Base-by-base conservation (phyloP, 64 coral and sea anemone genomes). In the Cladopsammia gracilis region DNA sequence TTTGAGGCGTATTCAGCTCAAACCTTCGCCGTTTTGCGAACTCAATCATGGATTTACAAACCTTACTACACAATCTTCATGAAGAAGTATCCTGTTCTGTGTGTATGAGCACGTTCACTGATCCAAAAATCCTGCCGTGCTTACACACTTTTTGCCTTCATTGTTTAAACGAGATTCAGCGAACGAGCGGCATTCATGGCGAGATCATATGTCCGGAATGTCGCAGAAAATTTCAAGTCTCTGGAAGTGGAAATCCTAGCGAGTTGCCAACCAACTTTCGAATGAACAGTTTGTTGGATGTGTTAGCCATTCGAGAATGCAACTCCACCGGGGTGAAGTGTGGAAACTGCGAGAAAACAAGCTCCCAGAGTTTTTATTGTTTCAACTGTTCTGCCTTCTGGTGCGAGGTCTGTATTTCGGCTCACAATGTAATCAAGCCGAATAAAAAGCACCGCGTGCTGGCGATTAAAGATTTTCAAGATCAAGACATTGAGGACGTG, bases 381-480 rank as follows among this genome's bases (percentile, higher is more conserved):
- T 69, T 69, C 23, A 19, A 69, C 1, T 69, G 65, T 69, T 69
- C 19, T 25, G 65, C 5, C 16, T 52, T 52, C 15, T 49, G 47
- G 75, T 52, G 75, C 47, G 47, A 57, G 23, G 53, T 14, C 18
- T 78, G 75, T 12, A 57, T 20, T 8, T 49, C 24, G 14, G 53
- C 53, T 56, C 53, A 56, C 12, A 56, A 56, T 12, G 7, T 56
- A 12, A 56, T 56, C 12, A 56, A 56, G 23, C 6, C 46, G 23
- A 52, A 78, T 57, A 78, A 78, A 18, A 15, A 12, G 48, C 75
- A 78, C 53, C 43, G 45, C 0, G 75, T 78, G 75, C 22, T 78
- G 47, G 75, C 75, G 23, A 22, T 78, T 57, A 48, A 51, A 57
- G 75, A 78, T 42, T 78, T 78, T 51, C 75, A 78, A 51, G 75